Conservation (phyloP, 2,797 vertebrate genomes). For the Aratinga solstitialis region DNA sequence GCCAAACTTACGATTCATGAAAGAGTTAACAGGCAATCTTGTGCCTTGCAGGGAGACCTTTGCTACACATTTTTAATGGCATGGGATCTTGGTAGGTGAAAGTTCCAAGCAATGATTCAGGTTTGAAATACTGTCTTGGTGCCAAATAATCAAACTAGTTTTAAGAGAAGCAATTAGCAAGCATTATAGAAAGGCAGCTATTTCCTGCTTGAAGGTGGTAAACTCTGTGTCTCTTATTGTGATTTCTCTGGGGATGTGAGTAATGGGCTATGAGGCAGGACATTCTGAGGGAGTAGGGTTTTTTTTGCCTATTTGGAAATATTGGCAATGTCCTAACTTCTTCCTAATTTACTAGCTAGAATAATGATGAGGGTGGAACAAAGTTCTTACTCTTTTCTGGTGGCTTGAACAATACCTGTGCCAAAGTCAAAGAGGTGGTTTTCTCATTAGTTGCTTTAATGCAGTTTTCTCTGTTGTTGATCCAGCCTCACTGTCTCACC, state of each 20-base stretch:
- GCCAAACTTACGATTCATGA: neutral
- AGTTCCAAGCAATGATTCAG: slow-evolving; percentile 53
- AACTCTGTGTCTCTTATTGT: slow-evolving; percentile 29
- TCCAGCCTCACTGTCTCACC: neutral
- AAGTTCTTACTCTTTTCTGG: slow-evolving; percentile 22
- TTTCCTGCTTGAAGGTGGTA: slow-evolving; percentile 61
- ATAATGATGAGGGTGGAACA: neutral
- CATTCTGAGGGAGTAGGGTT: rapidly evolving
- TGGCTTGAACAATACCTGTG: neutral
- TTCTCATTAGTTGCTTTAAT: slow-evolving; percentile 22
- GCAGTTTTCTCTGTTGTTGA: neutral
- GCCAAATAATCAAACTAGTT: slow-evolving; percentile 64
- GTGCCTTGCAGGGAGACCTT: neutral
- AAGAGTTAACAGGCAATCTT: slow-evolving; percentile 24
- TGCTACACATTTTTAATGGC: slow-evolving; percentile 58
- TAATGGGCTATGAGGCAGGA: neutral
- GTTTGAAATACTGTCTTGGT: slow-evolving; percentile 29
- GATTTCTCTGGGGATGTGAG: slow-evolving; percentile 57
- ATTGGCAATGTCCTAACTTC: neutral
- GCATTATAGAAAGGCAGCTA: slow-evolving; percentile 58
- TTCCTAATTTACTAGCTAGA: neutral
- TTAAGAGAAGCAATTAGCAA: slow-evolving; percentile 68
- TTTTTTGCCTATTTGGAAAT: neutral
- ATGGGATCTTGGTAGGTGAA: slow-evolving; percentile 50
- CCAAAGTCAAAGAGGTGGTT: slow-evolving; percentile 11